These are phyloP conservation scores for Stegodyphus dumicola DNA, from an alignment of 1,140 invertebrate species.

Conservation along the genomic window DNA sequence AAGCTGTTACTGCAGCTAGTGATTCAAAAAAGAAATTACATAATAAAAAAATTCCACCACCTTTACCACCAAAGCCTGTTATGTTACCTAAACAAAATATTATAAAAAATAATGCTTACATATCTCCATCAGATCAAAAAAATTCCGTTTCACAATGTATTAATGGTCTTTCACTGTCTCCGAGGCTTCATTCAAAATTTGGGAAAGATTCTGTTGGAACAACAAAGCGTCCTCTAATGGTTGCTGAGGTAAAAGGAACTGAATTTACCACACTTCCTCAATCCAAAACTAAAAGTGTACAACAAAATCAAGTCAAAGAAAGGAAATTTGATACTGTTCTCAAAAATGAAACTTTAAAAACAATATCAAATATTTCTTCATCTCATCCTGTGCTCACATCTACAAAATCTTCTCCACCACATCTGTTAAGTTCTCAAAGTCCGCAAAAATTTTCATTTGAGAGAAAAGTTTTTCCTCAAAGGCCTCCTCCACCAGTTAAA, in stretches of 20 bases:
- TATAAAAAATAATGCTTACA: neutral
- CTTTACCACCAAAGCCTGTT: slow-evolving; percentile 38
- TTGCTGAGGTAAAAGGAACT: slow-evolving; percentile 47
- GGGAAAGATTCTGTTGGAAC: slow-evolving; percentile 30
- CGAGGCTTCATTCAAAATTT: slow-evolving; percentile 29
- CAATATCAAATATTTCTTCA: slow-evolving; percentile 16
- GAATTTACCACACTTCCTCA: slow-evolving; percentile 30
- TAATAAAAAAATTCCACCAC: slow-evolving; percentile 41
- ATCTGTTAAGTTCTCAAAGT: neutral
- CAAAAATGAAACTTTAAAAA: slow-evolving; percentile 42
- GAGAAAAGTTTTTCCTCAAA: slow-evolving; percentile 28
- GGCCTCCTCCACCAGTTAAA: slow-evolving; percentile 39
- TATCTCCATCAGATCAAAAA: neutral
- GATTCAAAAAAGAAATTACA: neutral
- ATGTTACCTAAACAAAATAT: slow-evolving; percentile 25
- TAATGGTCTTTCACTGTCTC: slow-evolving; percentile 47
- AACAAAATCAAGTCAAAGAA: slow-evolving; percentile 12
- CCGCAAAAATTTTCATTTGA: too few relatives aligned
- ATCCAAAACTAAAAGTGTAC: slow-evolving; percentile 26
- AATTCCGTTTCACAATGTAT: slow-evolving; percentile 26
- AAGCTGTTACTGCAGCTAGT: neutral
- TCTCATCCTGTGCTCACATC: slow-evolving; percentile 15
- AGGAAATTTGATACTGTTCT: slow-evolving; percentile 40
- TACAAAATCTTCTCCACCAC: slow-evolving; percentile 37
- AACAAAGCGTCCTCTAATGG: slow-evolving; percentile 25